A percentile compares a stretch with the other conserved stretches of the same genome.
These are phyloP conservation scores for Coleophora flavipennella DNA, from an alignment of 2,888 invertebrate genomes.

Conservation along the genomic window DNA sequence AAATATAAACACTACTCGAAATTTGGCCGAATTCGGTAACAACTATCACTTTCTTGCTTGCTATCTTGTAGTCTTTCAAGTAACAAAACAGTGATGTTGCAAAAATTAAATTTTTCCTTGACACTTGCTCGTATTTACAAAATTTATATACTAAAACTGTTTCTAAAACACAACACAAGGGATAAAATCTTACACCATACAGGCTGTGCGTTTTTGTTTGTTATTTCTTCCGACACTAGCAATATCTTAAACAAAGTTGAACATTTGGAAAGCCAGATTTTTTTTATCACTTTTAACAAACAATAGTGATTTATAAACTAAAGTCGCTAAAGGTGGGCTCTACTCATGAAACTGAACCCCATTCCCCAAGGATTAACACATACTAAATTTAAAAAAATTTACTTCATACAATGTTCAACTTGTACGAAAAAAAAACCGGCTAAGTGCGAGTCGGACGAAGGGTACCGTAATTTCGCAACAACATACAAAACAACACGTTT, in stretches of 20 bases:
- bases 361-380: too few species aligned
- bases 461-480: too few species aligned
- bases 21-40: conserved; percentile 16
- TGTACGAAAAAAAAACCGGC: too few species aligned
- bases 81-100: conserved; percentile 43
- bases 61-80: conserved; percentile 27
- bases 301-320: too few species aligned
- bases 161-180: conserved; percentile 54
- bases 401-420: too few species aligned
- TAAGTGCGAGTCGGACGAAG: too few species aligned
- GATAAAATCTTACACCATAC: conserved; percentile 46
- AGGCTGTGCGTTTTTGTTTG: conserved; percentile 26
- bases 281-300: too few species aligned
- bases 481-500: too few species aligned
- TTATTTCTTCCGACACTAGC: conserved; percentile 12
- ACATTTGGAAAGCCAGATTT: too few species aligned
- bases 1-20: conserved; percentile 18
- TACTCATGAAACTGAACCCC: too few species aligned
- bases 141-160: conserved; percentile 33
- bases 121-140: conserved; percentile 70
- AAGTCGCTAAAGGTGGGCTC: too few species aligned
- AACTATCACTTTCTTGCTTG: conserved; percentile 39
- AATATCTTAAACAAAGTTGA: neutral
- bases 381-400: too few species aligned
- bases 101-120: conserved; percentile 36